Percentiles rank a stretch among this genome's conserved stretches.
These are phyloP conservation scores for Platyscapa corneri DNA, from an alignment of 1,140 invertebrate genomes.

Conservation along the genomic window DNA sequence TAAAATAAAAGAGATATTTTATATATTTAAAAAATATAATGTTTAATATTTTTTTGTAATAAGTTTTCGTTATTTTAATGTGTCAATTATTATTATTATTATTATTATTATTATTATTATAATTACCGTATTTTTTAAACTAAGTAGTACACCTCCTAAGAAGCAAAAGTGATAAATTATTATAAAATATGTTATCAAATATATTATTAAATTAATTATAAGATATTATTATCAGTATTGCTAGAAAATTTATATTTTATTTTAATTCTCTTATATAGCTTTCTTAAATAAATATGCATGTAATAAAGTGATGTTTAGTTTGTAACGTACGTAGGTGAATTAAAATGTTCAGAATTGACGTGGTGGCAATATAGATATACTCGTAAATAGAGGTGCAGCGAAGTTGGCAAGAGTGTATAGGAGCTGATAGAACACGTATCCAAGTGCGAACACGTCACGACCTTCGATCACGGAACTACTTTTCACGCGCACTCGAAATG, in stretches of 20 bases:
- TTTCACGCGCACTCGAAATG: too few relatives aligned
- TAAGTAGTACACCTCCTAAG: neutral
- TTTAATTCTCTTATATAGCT: neutral
- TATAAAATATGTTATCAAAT: neutral
- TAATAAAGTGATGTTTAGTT: neutral
- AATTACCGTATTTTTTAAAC: neutral
- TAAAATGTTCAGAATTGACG: neutral
- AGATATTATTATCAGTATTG: too few relatives aligned
- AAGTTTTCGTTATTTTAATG: neutral
- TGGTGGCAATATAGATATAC: neutral
- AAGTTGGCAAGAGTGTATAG: too few relatives aligned
- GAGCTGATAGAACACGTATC: neutral
- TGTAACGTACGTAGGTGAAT: neutral
- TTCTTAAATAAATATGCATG: neutral
- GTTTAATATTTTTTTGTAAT: neutral
- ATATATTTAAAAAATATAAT: neutral
- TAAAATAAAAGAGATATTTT: too few relatives aligned
- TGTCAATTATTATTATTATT: too few relatives aligned
- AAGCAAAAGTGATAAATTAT: neutral
- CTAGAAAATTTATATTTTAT: neutral
- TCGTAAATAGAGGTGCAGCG: neutral
- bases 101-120: too few relatives aligned
- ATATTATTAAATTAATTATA: too few relatives aligned
- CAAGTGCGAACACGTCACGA: neutral
- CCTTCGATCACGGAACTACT: too few relatives aligned